phyloP scores from a whole-genome alignment of 1,140 invertebrate genomes.

The Coenobita brevimanus region DNA sequence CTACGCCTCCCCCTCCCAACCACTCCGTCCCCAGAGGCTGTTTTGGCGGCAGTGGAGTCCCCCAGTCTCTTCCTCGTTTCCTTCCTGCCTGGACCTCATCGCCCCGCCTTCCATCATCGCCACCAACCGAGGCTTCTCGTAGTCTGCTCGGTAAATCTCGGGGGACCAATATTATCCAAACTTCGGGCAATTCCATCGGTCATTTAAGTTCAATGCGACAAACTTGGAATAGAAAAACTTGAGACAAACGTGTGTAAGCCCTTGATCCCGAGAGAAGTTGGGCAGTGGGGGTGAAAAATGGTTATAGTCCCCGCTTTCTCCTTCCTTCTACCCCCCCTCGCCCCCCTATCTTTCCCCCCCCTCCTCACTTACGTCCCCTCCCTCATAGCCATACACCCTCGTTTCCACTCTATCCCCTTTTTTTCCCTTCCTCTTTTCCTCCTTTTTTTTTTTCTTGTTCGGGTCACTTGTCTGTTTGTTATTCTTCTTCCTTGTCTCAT shows the following conservation, averaged over 20 bases:
- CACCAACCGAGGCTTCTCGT: not conserved
- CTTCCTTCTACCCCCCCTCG: too few relatives aligned
- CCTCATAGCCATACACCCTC: too few relatives aligned
- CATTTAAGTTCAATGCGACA: conserved; percentile 54
- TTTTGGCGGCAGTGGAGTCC: too few relatives aligned
- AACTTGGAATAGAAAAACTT: conserved; percentile 56
- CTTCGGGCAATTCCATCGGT: conserved; percentile 48
- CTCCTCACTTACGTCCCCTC: too few relatives aligned
- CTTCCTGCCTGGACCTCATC: not conserved
- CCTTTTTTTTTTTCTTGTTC: too few relatives aligned
- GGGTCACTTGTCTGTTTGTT: too few relatives aligned
- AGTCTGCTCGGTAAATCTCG: conserved; percentile 26
- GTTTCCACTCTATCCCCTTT: too few relatives aligned
- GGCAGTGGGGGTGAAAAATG: conserved; percentile 21
- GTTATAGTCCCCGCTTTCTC: not conserved
- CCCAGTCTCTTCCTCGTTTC: not conserved
- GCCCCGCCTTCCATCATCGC: not conserved
- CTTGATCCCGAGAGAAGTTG: conserved; percentile 34
- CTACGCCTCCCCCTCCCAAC: too few relatives aligned
- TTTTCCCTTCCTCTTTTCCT: too few relatives aligned
- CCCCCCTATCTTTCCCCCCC: too few relatives aligned
- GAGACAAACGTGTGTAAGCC: conserved; percentile 43
- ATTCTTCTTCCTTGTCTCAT: too few relatives aligned
- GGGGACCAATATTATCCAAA: conserved; percentile 52
- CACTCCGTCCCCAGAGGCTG: too few relatives aligned